These are phyloP conservation scores for Talpa occidentalis DNA, from an alignment of 2,113 vertebrate species.

Conservation along the genomic window DNA sequence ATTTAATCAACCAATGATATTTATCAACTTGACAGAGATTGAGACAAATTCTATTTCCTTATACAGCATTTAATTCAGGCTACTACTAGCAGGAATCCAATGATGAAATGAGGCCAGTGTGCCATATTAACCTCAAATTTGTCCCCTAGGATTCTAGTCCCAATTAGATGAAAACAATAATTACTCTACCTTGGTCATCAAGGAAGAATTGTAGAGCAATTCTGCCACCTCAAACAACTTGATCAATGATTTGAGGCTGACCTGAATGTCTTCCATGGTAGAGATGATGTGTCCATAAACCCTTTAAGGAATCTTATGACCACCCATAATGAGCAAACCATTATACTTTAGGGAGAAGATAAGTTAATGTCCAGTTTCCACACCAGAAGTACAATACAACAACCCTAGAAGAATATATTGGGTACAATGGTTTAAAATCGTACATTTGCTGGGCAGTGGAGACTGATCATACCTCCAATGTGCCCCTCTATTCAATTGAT, in stretches of 20 bases:
- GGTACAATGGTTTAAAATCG: not conserved
- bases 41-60: not conserved
- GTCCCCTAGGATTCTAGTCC: not conserved
- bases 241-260: not conserved
- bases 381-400: not conserved
- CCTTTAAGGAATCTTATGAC: not conserved
- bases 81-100: not conserved
- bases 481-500: not conserved
- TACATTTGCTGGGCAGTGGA: not conserved
- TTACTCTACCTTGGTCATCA: not conserved
- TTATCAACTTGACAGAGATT: not conserved
- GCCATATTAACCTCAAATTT: not conserved
- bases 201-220: not conserved
- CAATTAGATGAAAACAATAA: not conserved
- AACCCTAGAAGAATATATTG: not conserved
- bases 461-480: not conserved
- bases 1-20: not conserved
- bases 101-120: not conserved
- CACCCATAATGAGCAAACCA: not conserved
- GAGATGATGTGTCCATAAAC: not conserved
- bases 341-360: not conserved
- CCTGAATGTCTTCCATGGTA: not conserved
- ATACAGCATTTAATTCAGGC: not conserved
- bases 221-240: not conserved
- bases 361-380: not conserved